Percentiles rank a stretch among this genome's conserved stretches.
Evolutionary conservation across 2,888 invertebrate species (phyloP).

Genomic region (Ypsolopha scabrella): DNA sequence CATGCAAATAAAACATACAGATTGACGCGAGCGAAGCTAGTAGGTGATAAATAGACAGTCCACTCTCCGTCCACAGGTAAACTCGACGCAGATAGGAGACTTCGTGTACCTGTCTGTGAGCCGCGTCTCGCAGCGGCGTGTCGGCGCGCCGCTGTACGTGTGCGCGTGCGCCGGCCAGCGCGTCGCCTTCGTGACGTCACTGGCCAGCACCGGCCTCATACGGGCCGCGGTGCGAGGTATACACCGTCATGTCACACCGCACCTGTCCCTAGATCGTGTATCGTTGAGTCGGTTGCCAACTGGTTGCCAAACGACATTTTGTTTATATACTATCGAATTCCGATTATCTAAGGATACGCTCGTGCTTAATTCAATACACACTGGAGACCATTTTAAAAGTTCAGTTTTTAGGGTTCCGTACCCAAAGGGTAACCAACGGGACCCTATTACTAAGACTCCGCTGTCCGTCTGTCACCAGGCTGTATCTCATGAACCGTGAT

Average conservation of each 20-base stretch:
- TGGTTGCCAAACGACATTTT: not conserved
- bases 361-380: no score
- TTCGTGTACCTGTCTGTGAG: slow-evolving; percentile 40
- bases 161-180: slow-evolving; percentile 31
- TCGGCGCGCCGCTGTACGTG: slow-evolving; percentile 26
- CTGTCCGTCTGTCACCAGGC: no score
- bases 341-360: no score
- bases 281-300: no score
- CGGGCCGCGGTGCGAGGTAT: slow-evolving; percentile 28
- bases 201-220: slow-evolving; percentile 6
- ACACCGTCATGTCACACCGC: not conserved
- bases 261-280: no score
- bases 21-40: no score
- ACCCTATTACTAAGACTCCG: no score
- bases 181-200: slow-evolving; percentile 24
- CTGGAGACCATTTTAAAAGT: no score
- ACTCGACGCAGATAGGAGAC: slow-evolving; percentile 28
- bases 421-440: no score
- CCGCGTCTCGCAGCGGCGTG: slow-evolving; percentile 19
- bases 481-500: no score
- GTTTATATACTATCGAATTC: not conserved
- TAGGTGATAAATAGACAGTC: slow-evolving; percentile 2
- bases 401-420: no score
- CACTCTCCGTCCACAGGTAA: slow-evolving; percentile 23
- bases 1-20: no score